A percentile compares a stretch with the other conserved stretches of the same genome.
Conservation (phyloP, 2,113 vertebrate species). For the Anseranas semipalmata region DNA sequence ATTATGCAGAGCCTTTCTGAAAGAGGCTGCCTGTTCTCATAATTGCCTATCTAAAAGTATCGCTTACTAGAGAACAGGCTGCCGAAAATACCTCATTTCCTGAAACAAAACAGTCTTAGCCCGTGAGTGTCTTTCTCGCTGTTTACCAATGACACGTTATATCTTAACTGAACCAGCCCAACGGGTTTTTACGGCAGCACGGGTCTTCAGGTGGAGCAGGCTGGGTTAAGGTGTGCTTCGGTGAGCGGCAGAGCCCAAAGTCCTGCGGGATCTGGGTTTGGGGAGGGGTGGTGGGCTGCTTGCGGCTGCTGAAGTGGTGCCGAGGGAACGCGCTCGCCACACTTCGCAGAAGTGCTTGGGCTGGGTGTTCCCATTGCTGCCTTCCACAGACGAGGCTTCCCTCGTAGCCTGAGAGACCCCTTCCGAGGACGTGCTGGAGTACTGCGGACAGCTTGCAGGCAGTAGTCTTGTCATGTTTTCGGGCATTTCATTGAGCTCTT, state of each 20-base stretch:
- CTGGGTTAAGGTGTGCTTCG: accelerated
- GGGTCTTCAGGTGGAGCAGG: neutral
- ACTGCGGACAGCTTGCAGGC: neutral
- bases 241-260: too few relatives aligned
- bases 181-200: neutral
- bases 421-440: neutral
- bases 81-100: neutral
- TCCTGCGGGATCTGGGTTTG: neutral
- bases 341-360: neutral
- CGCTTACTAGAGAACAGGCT: neutral
- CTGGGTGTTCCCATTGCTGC: neutral
- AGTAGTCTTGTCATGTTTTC: neutral
- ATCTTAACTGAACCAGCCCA: neutral
- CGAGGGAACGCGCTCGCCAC: accelerated
- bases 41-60: neutral
- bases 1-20: neutral
- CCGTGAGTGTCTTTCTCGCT: neutral
- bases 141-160: neutral
- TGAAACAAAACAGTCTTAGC: neutral
- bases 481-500: neutral
- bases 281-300: neutral
- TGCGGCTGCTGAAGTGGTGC: neutral
- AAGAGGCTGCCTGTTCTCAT: neutral
- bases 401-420: neutral
- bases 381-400: neutral